Base-by-base conservation (phyloP, 2,888 invertebrate genomes). In the Plebejus anna region DNA sequence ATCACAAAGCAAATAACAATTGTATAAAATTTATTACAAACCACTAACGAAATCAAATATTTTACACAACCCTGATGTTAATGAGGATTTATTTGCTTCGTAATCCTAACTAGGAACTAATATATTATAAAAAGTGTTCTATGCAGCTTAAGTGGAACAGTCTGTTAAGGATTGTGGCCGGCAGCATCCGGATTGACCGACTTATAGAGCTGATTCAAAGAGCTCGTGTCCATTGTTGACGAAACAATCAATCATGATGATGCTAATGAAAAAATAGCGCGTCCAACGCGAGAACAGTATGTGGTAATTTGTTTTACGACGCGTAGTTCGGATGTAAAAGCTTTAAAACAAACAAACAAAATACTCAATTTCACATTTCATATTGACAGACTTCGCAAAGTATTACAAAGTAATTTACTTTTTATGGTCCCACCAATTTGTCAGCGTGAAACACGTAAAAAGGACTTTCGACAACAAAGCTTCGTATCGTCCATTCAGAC, bases 401-500 rank as follows among this genome's bases (percentile, higher is more conserved):
- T 51, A 51, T 22, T 55, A 51, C 51, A 51, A 73, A 51, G 73
- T 73, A 22, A 73, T 28, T 28, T 72, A 73, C 32, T 51, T 72
- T 42, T 72, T 42, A 71, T 72, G 13, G 22, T 88, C 89, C 87
- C 87, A 66, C 66, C 66, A 36, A 66, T 66, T 66, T 32, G 32
- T 66, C 66, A 32, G 66, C 11, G 32, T 66, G 75, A 75, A 71
- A 75, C 72, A 75, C 38, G 51, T 75, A 66, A 51, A 51, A 66
- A 55, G 55, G 70, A 72, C 72, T 73, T 61, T 59, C 22, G 16
- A 51, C 66, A 57, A 79, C 77, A 77, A 79, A 79, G 59, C 22
- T 59, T 77, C 76, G 76, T 76, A 75, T 75, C 72, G 75, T 57
- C 87, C 87, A 88, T 86, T 86, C 83, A 83, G 83, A 86, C 84